Percentiles rank a stretch among this genome's conserved stretches.
Conservation (phyloP, 2,113 vertebrate species). For the Salvelinus fontinalis region DNA sequence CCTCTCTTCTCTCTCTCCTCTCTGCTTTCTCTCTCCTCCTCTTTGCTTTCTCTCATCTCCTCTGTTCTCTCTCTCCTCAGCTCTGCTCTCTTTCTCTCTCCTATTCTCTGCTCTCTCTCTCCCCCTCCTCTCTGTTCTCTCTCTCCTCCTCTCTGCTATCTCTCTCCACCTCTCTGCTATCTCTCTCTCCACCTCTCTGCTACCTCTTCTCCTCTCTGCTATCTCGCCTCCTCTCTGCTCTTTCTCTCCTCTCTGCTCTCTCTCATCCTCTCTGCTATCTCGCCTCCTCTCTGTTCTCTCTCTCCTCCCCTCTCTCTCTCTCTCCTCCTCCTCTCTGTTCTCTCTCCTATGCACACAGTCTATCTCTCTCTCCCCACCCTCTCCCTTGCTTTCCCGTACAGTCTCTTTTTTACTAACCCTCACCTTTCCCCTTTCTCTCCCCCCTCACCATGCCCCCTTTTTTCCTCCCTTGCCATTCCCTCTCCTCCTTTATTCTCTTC, state of each 20-base stretch:
- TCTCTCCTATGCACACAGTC: background rate
- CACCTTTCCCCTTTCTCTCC: background rate
- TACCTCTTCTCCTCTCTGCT: too few species aligned
- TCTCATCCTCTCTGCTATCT: background rate
- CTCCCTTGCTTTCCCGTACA: background rate
- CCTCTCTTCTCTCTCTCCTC: background rate
- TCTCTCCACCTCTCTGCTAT: too few species aligned
- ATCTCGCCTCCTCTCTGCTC: too few species aligned
- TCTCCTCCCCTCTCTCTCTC: background rate
- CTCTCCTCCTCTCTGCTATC: background rate
- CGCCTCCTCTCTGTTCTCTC: too few species aligned
- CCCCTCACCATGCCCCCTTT: background rate
- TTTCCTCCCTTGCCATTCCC: background rate
- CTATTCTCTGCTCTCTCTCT: too few species aligned
- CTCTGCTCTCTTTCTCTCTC: background rate
- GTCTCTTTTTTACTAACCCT: background rate
- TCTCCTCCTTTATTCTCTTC: background rate
- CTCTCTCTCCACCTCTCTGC: background rate
- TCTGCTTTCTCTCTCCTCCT: background rate
- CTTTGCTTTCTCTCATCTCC: constrained; percentile 21
- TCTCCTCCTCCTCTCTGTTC: too few species aligned
- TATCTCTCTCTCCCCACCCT: background rate
- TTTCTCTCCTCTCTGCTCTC: background rate
- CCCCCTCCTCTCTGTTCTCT: constrained; percentile 17
- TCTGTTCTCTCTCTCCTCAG: background rate